phyloP scores from a whole-genome alignment of 2,888 invertebrate species.

The Mylabris sibirica region DNA sequence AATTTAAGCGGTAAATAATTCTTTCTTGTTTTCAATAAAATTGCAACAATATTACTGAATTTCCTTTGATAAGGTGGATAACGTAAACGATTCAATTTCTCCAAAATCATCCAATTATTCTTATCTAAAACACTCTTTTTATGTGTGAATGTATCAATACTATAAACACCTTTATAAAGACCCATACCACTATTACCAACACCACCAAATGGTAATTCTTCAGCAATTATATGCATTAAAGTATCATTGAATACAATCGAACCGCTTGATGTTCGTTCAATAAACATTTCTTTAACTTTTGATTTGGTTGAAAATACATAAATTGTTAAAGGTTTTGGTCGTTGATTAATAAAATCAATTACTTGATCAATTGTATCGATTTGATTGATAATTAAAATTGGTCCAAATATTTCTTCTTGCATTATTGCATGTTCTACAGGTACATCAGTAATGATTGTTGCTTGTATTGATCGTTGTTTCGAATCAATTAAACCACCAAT shows the following conservation, averaged over 20 bases:
- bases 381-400: slow-evolving; percentile 87
- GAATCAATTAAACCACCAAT: slow-evolving; percentile 82
- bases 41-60: background rate
- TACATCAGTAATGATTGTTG: slow-evolving; percentile 83
- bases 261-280: slow-evolving; percentile 79
- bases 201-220: slow-evolving; percentile 95
- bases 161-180: slow-evolving; percentile 87
- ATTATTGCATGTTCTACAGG: slow-evolving; percentile 78
- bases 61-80: slow-evolving; percentile 77
- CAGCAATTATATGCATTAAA: slow-evolving; percentile 84
- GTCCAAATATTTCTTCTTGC: slow-evolving; percentile 97
- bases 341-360: slow-evolving; percentile 85
- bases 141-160: slow-evolving; percentile 94
- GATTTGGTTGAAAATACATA: slow-evolving; percentile 80
- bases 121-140: slow-evolving; percentile 82
- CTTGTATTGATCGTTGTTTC: slow-evolving; percentile 81
- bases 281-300: slow-evolving; percentile 68
- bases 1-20: slow-evolving; percentile 66
- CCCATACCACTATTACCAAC: slow-evolving; percentile 96
- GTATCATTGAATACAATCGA: slow-evolving; percentile 83
- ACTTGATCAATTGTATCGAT: slow-evolving; percentile 84
- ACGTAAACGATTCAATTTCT: slow-evolving; percentile 72
- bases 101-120: slow-evolving; percentile 72
- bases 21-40: slow-evolving; percentile 69
- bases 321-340: slow-evolving; percentile 89